Evolutionary conservation across 2,888 invertebrate genomes (phyloP), one percentile per base, ranked within the genome.

Genomic region (Lucinisca nassula): DNA sequence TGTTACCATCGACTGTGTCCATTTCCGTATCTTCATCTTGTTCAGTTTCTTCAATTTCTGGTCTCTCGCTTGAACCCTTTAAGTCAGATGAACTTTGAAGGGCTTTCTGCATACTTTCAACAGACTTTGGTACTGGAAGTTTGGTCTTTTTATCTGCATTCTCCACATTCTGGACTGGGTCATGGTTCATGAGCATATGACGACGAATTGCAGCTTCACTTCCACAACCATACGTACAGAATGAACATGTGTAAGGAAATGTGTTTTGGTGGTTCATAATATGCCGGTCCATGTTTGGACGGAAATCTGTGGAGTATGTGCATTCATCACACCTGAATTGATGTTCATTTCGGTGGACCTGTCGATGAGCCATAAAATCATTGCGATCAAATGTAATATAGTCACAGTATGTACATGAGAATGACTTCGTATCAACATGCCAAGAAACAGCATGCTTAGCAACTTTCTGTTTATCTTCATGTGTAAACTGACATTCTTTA

Each of bases 271-370:
- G 95, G 74, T 92, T 94, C 38, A 87, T 90, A 97, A 98, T 98
- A 96, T 99, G 99, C 10, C 99, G 97, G 96, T 99, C 99, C 96
- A 98, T 97, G 96, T 99, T 99, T 98, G 98, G 98, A 96, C 97
- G 97, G 97, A 98, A 98, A 32, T 98, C 98, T 27, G 99, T 98
- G 90, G 98, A 98, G 96, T 99, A 99, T 95, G 98, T 98, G 96
- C 99, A 99, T 96, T 98, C 98, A 84, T 98, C 98, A 96, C 99
- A 99, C 96, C 98, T 98, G 93, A 98, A 92, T 12, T 82, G 82
- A 61, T 88, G 84, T 35, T 80, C 85, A 70, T 91, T 94, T 90
- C 87, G 91, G 91, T 87, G 94, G 72, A 85, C 94, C 90, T 79
- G 89, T 4, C 94, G 98, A 98, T 98, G 93, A 98, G 98, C 98